These are phyloP conservation scores for Aphis gossypii DNA, from an alignment of 1,140 invertebrate species.

Conservation along the genomic window DNA sequence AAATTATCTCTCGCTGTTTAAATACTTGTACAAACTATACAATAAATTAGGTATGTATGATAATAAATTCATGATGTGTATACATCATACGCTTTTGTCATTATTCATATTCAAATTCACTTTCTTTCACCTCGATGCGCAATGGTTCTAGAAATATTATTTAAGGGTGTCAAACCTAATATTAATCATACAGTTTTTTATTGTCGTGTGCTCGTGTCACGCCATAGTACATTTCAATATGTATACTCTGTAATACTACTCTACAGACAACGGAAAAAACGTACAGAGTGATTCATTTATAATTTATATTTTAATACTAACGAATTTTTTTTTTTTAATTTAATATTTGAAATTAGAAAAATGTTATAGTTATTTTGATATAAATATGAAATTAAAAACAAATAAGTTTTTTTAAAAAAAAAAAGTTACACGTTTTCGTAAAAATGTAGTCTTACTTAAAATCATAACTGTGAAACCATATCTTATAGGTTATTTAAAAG, in stretches of 20 bases:
- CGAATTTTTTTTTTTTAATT: background rate
- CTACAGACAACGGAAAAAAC: background rate
- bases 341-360: background rate
- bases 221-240: background rate
- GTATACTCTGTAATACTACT: background rate
- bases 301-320: background rate
- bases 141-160: background rate
- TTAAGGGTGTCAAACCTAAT: background rate
- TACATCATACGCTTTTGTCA: background rate
- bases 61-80: background rate
- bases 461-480: background rate
- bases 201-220: background rate
- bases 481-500: background rate
- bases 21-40: background rate
- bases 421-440: background rate
- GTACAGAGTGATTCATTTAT: background rate
- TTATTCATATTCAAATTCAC: slow-evolving; percentile 3
- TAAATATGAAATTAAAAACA: background rate
- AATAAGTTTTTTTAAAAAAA: background rate
- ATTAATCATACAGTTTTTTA: slow-evolving; percentile 18
- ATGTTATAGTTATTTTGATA: background rate
- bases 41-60: background rate
- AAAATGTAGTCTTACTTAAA: background rate
- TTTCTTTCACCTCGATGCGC: background rate
- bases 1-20: background rate